Conservation (phyloP, 2,797 vertebrate species). For the Anguilla pacifica region DNA sequence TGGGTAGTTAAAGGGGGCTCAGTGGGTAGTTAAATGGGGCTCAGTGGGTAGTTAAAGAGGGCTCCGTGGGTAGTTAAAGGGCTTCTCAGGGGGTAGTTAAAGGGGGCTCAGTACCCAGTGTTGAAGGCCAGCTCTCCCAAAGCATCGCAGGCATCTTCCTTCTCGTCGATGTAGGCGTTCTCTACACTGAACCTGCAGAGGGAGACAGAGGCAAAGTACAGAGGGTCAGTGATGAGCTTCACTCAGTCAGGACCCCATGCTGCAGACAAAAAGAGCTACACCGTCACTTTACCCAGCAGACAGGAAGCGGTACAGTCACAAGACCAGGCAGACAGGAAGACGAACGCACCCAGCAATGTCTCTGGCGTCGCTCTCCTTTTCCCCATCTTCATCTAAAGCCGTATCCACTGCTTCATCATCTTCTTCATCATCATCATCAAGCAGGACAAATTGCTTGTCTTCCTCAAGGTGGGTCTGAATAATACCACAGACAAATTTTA, state of each 20-base stretch:
- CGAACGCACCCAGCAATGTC: slow-evolving; percentile 76
- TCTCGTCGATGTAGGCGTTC: slow-evolving; percentile 88
- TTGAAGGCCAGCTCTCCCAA: slow-evolving; percentile 84
- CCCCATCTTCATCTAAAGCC: slow-evolving; percentile 69
- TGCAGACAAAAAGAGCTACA: background rate
- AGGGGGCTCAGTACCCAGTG: slow-evolving; percentile 72
- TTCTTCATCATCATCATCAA: slow-evolving; percentile 77
- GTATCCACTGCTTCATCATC: slow-evolving; percentile 53
- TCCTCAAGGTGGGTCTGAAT: slow-evolving; percentile 76
- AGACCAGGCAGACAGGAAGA: background rate
- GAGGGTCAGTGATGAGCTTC: background rate
- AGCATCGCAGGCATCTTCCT: slow-evolving; percentile 84
- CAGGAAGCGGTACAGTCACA: background rate
- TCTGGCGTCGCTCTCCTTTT: slow-evolving; percentile 66
- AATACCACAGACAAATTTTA: background rate
- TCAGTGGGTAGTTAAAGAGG: background rate
- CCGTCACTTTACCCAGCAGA: background rate
- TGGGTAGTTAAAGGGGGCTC: background rate
- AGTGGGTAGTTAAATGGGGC: background rate
- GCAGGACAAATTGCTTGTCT: slow-evolving; percentile 80
- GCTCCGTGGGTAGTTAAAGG: background rate
- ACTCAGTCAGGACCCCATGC: background rate
- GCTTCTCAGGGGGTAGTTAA: background rate
- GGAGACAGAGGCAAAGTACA: background rate
- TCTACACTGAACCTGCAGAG: slow-evolving; percentile 80